Evolutionary conservation across 2,113 vertebrate genomes (phyloP), one percentile per base, ranked within the genome.

Genomic region (Apus apus): DNA sequence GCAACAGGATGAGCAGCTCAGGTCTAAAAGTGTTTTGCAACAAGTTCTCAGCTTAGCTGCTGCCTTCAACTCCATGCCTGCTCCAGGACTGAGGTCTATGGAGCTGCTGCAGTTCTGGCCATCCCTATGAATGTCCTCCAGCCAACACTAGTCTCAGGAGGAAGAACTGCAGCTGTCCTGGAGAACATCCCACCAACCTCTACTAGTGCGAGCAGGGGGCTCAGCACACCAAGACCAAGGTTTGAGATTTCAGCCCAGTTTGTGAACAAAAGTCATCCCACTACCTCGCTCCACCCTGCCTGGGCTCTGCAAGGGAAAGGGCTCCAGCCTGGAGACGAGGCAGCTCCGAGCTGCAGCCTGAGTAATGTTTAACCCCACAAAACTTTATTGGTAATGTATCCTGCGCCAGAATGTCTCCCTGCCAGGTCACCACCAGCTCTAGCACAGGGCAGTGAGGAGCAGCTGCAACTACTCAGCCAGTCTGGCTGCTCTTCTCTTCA

Each of bases 351-450:
- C 75, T 74, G 92, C 64, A 92, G 30, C 65, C 62, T 3, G 1
- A 95, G 78, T 97, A 97, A 98, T 96, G 67, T 97, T 97, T 97
- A 97, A 97, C 95, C 71, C 64, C 53, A 25, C 81, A 90, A 83
- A 73, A 80, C 81, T 97, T 97, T 96, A 97, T 95, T 64, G 93
- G 96, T 96, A 89, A 97, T 48, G 8, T 91, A 96, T 96, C 65
- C 90, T 48, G 56, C 26, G 6, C 81, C 75, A 93, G 78, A 89
- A 86, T 5, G 5, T 70, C 85, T 43, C 79, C 38, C 87, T 82
- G 82, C 3, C 1, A 83, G 85, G 85, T 80, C 78, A 95, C 79
- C 3, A 1, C 40, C 1, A 1, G 73, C 82, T 45, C 43, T 25
- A 78, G 80, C 78, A 23, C 50, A 11, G 15, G 4, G 1, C 36